Percentiles rank a stretch among this genome's conserved stretches.
phyloP scores from a whole-genome alignment of 2,113 vertebrate genomes.

The Spilogale gracilis region DNA sequence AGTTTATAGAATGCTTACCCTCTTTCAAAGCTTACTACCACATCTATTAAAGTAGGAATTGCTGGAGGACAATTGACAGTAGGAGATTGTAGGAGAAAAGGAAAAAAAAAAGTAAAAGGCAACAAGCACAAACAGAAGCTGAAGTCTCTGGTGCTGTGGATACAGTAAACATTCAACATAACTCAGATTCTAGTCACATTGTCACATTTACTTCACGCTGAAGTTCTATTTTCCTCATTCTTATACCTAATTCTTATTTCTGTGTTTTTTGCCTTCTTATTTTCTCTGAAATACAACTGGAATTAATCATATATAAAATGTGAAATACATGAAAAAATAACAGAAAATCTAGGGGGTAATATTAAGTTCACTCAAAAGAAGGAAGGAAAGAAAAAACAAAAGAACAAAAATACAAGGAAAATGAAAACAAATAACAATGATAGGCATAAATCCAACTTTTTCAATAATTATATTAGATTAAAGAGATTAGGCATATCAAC shows the following conservation, averaged over 20 bases:
- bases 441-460: neutral
- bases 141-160: neutral
- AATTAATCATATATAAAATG: neutral
- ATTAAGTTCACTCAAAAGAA: neutral
- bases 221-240: neutral
- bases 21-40: neutral
- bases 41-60: neutral
- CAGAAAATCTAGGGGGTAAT: neutral
- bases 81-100: neutral
- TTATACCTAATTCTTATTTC: neutral
- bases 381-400: neutral
- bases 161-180: neutral
- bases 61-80: neutral
- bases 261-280: neutral
- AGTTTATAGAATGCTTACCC: neutral
- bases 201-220: neutral
- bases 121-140: neutral
- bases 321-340: neutral
- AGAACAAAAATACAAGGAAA: neutral
- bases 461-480: neutral
- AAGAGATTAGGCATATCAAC: neutral
- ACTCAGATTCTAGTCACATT: too few species aligned
- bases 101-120: neutral
- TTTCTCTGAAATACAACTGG: neutral
- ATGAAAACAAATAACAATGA: neutral